Base-by-base conservation (phyloP, 2,797 vertebrate genomes). In the Eutrigla gurnardus region DNA sequence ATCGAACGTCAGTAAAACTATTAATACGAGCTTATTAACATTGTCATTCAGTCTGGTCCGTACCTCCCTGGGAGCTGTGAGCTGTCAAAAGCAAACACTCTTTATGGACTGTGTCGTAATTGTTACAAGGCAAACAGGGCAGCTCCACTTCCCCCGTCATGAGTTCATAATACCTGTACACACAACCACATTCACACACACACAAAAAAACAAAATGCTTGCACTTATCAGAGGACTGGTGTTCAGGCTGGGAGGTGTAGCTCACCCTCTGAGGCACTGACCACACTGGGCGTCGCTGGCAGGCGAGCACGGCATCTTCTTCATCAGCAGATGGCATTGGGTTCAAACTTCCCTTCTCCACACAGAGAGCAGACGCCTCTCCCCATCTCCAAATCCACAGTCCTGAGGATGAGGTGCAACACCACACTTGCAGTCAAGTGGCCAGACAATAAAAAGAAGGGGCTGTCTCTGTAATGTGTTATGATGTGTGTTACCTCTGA, bases 341-440 rank as follows among this genome's bases (percentile, higher is more conserved):
- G 80, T 92, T 75, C 93, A 92, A 91, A 93, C 52, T 53, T 78
- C 6, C 90, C 86, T 0, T 69, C 55, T 9, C 78, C 83, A 76
- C 90, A 93, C 1, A 10, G 49, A 47, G 77, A 54, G 49, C 93
- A 93, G 25, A 85, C 58, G 0, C 83, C 88, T n/a, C 32, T 75
- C 73, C 3, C 86, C 87, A 46, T 90, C 90, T 59, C 88, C 90
- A 78, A 91, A 93, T 43, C 91, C 93, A 70, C 92, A 93, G 70
- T 92, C 91, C 92, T 93, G 78, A 64, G 13, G 59, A 64, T 1
- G 11, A 39, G 9, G 35, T 0, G n/a, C 17, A 49, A 3, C 3
- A 36, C 25, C 3, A 25, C n/a, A 60, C 7, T 0, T 50, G 37
- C 17, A 73, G 37, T 7, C 13, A 47, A 18, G 18, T 32, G 46